Evolutionary conservation across 2,113 vertebrate species (phyloP).

Genomic region (Psittacus erithacus): DNA sequence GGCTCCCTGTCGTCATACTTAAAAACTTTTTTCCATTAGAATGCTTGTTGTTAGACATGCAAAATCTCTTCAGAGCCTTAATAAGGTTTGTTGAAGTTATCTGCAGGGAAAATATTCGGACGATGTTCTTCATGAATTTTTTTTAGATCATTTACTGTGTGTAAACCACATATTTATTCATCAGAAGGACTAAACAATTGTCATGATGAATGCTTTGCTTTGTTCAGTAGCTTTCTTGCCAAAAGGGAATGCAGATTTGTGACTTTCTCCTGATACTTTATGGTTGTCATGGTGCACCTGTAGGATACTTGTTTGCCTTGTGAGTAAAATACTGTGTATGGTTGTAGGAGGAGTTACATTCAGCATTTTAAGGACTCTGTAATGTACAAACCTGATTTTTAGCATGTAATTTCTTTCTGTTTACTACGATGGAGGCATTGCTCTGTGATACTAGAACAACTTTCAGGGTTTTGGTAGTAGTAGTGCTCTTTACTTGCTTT

Average conservation of each 20-base stretch:
- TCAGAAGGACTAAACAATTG: neutral
- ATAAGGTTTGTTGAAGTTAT: neutral
- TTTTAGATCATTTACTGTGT: neutral
- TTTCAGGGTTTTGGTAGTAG: neutral
- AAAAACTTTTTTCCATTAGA: neutral
- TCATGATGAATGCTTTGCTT: neutral
- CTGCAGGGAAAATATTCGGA: neutral
- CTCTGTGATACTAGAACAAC: neutral
- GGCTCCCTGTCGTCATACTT: neutral
- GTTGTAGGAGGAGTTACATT: neutral
- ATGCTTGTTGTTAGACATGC: neutral
- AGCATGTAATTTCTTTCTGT: neutral
- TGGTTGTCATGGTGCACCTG: neutral
- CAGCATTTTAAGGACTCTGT: neutral
- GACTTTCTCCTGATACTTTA: neutral
- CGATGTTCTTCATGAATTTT: neutral
- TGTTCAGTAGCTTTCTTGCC: neutral
- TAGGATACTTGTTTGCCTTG: neutral
- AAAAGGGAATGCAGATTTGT: neutral
- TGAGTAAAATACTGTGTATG: neutral
- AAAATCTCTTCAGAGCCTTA: neutral
- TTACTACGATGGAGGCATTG: neutral
- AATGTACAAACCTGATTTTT: neutral
- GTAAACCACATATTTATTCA: neutral
- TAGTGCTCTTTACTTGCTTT: slow-evolving; percentile 2